Base-by-base conservation (phyloP, 2,797 vertebrate species). In the Rhinichthys osculus region DNA sequence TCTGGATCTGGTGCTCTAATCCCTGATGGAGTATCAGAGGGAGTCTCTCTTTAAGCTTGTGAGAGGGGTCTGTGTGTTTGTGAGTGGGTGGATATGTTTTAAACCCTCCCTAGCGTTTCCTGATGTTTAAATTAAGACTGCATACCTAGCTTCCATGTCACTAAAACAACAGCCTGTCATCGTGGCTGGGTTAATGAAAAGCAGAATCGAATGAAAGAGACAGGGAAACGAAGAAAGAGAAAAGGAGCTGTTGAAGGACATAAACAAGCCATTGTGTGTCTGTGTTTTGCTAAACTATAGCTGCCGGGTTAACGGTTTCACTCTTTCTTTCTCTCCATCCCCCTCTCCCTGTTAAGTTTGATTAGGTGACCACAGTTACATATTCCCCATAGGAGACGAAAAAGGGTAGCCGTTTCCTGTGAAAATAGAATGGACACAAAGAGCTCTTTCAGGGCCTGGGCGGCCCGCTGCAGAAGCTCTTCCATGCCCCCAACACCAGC, bases 351-450 rank as follows among this genome's bases (percentile, higher is more conserved):
- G 94, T 92, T 94, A 93, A 95, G 93, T 95, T 96, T 96, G 96
- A 97, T 96, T 97, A 97, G 97, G 96, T 97, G 96, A 96, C 95
- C 94, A 92, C 94, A 95, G 95, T 96, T 96, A 97, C 96, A 95
- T 97, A 97, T 97, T 97, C 96, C 96, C 96, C 92, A 93, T 93
- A 95, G 96, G 96, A 95, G 95, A 96, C 95, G 95, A 97, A 97
- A 85, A 90, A 97, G 95, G 95, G 94, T 95, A 96, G 96, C 95
- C 94, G 95, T 97, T 97, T 97, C 95, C 95, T 96, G 95, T 95
- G 94, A 95, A 97, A 98, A 97, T 96, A 96, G 93, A 94, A 66
- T 89, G 47, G 88, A 93, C 95, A 99, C 97, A 98, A 98, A 97
- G 95, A 94, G 89, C 90, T 92, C 94, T 95, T 98, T 98, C 96